These are phyloP conservation scores for Paralichthys olivaceus DNA, from an alignment of 2,113 vertebrate genomes.

Conservation along the genomic window DNA sequence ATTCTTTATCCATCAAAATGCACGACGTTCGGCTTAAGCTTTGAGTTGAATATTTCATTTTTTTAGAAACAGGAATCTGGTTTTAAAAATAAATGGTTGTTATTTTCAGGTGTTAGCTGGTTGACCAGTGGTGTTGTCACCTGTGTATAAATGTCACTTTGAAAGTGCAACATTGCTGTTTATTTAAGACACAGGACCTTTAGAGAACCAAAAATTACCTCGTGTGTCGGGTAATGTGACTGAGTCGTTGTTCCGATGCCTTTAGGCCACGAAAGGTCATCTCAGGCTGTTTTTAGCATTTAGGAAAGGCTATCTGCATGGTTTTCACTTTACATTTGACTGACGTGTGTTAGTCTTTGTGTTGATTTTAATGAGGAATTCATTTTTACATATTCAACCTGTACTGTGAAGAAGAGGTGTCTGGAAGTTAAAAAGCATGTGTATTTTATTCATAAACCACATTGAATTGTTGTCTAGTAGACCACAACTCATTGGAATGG, in stretches of 20 bases:
- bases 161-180: background rate
- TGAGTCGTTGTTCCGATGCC: background rate
- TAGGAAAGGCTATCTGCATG: background rate
- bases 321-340: background rate
- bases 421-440: too few species aligned
- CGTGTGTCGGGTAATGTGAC: background rate
- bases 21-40: constrained; percentile 11
- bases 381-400: too few species aligned
- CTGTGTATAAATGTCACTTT: background rate
- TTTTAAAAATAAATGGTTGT: constrained; percentile 6
- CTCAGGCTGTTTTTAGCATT: background rate
- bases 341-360: background rate
- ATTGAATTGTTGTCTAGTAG: background rate
- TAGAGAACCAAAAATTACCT: too few species aligned
- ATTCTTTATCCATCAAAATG: constrained; percentile 2
- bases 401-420: too few species aligned
- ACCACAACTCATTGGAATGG: background rate
- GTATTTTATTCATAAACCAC: background rate
- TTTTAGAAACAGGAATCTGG: constrained; percentile 17
- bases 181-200: background rate
- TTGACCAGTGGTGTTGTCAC: background rate
- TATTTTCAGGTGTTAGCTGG: constrained; percentile 7
- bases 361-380: background rate
- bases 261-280: background rate
- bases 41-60: background rate